A percentile compares a stretch with the other conserved stretches of the same genome.
phyloP scores from a whole-genome alignment of 2,113 vertebrate genomes.

The Microcebus griseorufus region DNA sequence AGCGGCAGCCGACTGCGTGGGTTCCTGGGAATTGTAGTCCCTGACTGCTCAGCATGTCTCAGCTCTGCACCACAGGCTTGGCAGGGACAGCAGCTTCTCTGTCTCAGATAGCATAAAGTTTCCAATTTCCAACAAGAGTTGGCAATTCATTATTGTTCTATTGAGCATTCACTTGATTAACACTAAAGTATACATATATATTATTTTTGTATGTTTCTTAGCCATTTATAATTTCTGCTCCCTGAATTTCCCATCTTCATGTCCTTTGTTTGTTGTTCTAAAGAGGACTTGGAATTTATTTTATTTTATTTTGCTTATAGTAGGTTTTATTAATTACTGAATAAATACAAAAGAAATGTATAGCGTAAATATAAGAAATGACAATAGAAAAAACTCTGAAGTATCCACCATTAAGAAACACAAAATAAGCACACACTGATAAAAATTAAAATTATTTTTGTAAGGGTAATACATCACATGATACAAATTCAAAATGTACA shows the following conservation, averaged over 20 bases:
- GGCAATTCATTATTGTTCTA: not conserved
- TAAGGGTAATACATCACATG: too few species aligned
- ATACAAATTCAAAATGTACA: too few species aligned
- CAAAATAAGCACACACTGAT: too few species aligned
- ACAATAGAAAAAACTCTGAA: too few species aligned
- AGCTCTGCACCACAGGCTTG: not conserved
- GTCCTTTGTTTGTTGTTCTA: not conserved
- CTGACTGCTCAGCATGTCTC: not conserved
- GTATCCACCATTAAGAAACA: too few species aligned
- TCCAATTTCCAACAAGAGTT: not conserved
- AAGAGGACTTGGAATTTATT: not conserved
- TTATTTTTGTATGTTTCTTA: not conserved
- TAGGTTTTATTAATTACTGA: too few species aligned
- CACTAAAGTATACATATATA: not conserved
- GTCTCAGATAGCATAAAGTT: not conserved
- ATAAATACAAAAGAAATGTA: too few species aligned
- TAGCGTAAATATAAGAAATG: too few species aligned
- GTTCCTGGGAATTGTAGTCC: not conserved
- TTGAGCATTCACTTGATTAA: not conserved
- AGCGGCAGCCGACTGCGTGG: fast-evolving
- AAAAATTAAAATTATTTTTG: too few species aligned
- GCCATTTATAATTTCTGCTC: not conserved
- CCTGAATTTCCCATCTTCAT: not conserved
- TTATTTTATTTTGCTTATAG: too few species aligned
- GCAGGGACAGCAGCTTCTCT: not conserved